Percentiles rank a stretch among this genome's conserved stretches.
Conservation (phyloP, 2,888 invertebrate species). For the Parnassius orleans region DNA sequence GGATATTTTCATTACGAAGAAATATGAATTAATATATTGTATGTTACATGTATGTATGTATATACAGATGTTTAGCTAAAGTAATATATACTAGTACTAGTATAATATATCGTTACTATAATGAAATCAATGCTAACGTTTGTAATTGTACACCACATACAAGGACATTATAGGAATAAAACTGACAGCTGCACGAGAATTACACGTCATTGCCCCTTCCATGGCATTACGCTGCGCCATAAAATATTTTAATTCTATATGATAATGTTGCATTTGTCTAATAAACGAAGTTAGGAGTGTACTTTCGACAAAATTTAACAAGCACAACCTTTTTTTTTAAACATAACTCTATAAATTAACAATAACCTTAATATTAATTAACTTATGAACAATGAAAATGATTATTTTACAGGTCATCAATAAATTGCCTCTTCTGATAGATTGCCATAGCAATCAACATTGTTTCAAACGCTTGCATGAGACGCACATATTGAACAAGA, state of each 20-base stretch:
- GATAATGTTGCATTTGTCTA: slow-evolving; percentile 47
- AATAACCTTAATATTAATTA: too few relatives aligned
- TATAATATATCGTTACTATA: too few relatives aligned
- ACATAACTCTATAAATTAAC: too few relatives aligned
- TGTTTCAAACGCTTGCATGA: slow-evolving; percentile 56
- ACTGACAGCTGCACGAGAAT: slow-evolving; percentile 66
- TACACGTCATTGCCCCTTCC: slow-evolving; percentile 76
- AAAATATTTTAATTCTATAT: slow-evolving; percentile 68
- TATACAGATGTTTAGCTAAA: too few relatives aligned
- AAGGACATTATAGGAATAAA: slow-evolving; percentile 57
- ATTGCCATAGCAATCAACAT: slow-evolving; percentile 42
- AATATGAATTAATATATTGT: too few relatives aligned
- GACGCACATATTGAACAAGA: slow-evolving; percentile 42
- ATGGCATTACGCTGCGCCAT: slow-evolving; percentile 72
- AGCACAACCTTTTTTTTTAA: too few relatives aligned
- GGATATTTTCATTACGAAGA: too few relatives aligned
- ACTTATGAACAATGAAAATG: too few relatives aligned
- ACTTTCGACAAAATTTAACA: too few relatives aligned
- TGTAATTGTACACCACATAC: slow-evolving; percentile 51
- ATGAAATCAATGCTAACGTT: slow-evolving; percentile 26
- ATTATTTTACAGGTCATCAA: neutral
- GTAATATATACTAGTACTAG: too few relatives aligned
- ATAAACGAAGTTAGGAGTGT: neutral
- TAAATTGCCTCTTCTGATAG: slow-evolving; percentile 44
- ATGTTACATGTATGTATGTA: too few relatives aligned